phyloP scores from a whole-genome alignment of 2,113 vertebrate genomes.

The Cavia porcellus region DNA sequence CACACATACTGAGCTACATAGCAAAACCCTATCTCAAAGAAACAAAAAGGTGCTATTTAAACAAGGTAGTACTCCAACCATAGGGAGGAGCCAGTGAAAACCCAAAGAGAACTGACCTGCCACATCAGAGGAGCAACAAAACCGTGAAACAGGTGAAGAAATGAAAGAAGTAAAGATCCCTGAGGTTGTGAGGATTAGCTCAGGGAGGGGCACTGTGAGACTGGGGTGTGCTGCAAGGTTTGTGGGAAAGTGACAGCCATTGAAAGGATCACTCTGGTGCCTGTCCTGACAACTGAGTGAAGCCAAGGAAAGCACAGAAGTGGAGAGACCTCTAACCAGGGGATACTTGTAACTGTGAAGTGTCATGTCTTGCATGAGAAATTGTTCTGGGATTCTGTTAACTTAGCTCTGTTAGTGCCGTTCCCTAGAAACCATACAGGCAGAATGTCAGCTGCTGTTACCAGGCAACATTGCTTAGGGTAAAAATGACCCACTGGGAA shows the following conservation, averaged over 20 bases:
- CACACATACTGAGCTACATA: not conserved
- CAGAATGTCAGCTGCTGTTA: conserved; percentile 47
- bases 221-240: not conserved
- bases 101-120: not conserved
- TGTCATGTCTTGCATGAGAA: conserved; percentile 1
- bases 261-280: not conserved
- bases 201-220: not conserved
- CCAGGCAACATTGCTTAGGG: conserved; percentile 19
- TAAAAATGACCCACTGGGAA: conserved; percentile 42
- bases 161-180: not conserved
- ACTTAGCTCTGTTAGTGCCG: not conserved
- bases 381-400: conserved; percentile 28
- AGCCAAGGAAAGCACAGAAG: not conserved
- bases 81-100: not conserved
- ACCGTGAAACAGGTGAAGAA: not conserved
- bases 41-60: not conserved
- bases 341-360: not conserved
- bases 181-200: not conserved
- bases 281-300: not conserved
- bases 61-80: not conserved
- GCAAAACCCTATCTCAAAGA: not conserved
- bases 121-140: not conserved
- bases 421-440: conserved; percentile 61
- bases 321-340: not conserved
- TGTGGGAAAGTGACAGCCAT: not conserved